Conservation (phyloP, 2,113 vertebrate species). For the Neodon shergylaensis region DNA sequence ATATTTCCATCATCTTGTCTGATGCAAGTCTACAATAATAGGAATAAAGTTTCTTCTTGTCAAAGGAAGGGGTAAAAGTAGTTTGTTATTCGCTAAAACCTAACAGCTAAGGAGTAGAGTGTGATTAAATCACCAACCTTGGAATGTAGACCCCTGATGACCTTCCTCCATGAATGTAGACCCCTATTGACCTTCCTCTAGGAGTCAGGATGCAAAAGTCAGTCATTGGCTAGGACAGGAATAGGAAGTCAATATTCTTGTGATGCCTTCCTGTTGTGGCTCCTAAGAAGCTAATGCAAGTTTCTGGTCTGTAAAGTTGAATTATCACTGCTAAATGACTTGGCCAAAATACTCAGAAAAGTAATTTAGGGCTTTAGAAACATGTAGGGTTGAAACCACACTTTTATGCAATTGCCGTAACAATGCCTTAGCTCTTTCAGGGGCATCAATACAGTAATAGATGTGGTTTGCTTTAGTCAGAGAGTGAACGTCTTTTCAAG, state of each 20-base stretch:
- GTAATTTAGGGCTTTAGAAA: slow-evolving; percentile 58
- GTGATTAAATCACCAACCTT: neutral
- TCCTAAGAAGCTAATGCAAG: slow-evolving; percentile 45
- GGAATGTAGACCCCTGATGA: neutral
- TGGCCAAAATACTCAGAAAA: slow-evolving; percentile 52
- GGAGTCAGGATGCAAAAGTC: neutral
- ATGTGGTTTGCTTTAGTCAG: slow-evolving; percentile 45
- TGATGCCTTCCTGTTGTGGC: neutral
- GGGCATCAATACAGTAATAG: neutral
- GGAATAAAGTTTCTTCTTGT: slow-evolving; percentile 36
- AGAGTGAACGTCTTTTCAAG: slow-evolving; percentile 41
- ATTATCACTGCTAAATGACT: slow-evolving; percentile 39
- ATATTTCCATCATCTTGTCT: neutral
- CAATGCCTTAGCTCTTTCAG: slow-evolving; percentile 36
- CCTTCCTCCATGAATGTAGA: neutral
- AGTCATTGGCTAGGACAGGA: neutral
- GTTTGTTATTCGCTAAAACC: slow-evolving; percentile 48
- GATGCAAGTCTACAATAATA: neutral
- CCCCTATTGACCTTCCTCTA: neutral
- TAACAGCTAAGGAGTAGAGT: neutral
- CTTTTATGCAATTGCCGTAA: slow-evolving; percentile 47
- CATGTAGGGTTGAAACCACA: slow-evolving; percentile 25
- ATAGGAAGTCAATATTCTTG: slow-evolving; percentile 1
- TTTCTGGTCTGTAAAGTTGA: slow-evolving; percentile 26
- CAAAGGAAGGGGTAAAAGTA: neutral